A percentile compares a stretch with the other conserved stretches of the same genome.
Conservation (phyloP, 2,888 invertebrate genomes). For the Eupithecia subfuscata region DNA sequence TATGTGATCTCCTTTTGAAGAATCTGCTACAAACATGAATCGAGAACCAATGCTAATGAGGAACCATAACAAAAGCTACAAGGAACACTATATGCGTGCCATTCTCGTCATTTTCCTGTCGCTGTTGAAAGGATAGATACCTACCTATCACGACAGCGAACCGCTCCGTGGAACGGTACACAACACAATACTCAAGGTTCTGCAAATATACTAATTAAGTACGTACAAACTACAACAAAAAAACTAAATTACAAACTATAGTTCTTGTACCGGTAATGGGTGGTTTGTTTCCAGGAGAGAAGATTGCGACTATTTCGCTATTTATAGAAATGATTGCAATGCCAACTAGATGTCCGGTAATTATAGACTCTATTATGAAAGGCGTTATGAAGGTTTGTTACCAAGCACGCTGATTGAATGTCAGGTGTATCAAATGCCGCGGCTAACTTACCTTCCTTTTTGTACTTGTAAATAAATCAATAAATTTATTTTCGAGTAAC, state of each 20-base stretch:
- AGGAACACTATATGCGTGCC: not conserved
- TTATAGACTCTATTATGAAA: conserved; percentile 1
- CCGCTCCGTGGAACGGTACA: conserved; percentile 17
- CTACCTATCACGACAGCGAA: conserved; percentile 6
- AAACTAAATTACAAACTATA: not conserved
- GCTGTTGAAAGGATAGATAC: not conserved
- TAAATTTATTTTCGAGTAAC: not conserved
- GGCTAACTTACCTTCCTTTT: not conserved
- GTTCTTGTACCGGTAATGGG: conserved; percentile 5
- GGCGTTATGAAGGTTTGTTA: not conserved
- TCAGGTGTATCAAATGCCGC: not conserved
- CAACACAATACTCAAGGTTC: conserved; percentile 27
- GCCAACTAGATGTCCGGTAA: conserved; percentile 36
- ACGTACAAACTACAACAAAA: not conserved
- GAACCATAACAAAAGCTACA: not conserved
- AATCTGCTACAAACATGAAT: not conserved
- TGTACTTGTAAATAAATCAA: not conserved
- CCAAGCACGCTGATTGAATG: not conserved
- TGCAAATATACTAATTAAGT: conserved; percentile 18
- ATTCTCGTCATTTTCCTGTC: not conserved
- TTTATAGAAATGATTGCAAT: conserved; percentile 33
- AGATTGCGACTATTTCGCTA: conserved; percentile 29
- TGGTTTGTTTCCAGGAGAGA: conserved; percentile 12
- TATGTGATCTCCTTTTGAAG: not conserved
- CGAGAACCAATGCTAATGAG: not conserved